phyloP scores from a whole-genome alignment of 2,113 vertebrate genomes.

The Ictalurus furcatus region DNA sequence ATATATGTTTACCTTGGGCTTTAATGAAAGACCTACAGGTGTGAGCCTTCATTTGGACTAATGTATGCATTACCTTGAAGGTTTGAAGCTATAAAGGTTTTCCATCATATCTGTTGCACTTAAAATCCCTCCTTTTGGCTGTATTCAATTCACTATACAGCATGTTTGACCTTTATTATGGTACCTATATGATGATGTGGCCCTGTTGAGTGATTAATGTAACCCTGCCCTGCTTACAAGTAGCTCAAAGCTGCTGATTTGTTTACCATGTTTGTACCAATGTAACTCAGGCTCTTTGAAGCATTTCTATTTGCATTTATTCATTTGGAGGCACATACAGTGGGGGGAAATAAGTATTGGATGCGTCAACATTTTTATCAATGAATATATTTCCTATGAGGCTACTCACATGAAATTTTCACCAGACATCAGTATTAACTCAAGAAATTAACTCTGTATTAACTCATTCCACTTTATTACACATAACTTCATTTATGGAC shows the following conservation, averaged over 20 bases:
- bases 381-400: too few relatives aligned
- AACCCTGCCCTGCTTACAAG: neutral
- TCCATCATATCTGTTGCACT: neutral
- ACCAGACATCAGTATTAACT: too few relatives aligned
- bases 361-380: too few relatives aligned
- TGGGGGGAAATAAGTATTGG: too few relatives aligned
- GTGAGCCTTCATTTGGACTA: neutral
- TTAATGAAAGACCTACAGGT: neutral
- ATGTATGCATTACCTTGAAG: neutral
- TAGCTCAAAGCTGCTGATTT: neutral
- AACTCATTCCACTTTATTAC: too few relatives aligned
- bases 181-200: neutral
- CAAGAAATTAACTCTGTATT: too few relatives aligned
- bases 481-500: too few relatives aligned
- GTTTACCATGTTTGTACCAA: neutral
- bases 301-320: neutral
- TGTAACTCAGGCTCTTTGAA: neutral
- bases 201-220: neutral
- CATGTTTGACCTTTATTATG: neutral
- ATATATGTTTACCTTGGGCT: neutral
- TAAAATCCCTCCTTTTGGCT: neutral
- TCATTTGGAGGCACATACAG: neutral
- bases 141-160: neutral
- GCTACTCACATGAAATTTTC: too few relatives aligned
- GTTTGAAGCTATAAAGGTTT: neutral